Evolutionary conservation across 2,113 vertebrate species (phyloP).

Genomic region (Hassar affinis): DNA sequence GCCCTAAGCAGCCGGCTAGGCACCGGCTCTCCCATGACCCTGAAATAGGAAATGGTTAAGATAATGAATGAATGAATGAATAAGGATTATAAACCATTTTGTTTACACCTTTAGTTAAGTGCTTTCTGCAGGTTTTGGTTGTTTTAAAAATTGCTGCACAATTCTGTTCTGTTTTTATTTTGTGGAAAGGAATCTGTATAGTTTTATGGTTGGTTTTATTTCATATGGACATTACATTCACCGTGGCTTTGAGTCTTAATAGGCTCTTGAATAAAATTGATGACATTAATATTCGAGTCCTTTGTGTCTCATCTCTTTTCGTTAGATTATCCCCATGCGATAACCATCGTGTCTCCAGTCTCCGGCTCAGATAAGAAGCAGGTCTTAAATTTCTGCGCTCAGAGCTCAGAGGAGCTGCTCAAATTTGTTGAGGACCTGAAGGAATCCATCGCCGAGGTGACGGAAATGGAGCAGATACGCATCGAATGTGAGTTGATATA

Average conservation of each 20-base stretch:
- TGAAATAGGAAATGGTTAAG: no score
- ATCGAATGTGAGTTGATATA: slow-evolving; percentile 86
- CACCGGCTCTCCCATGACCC: no score
- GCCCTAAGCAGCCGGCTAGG: no score
- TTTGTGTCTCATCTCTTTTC: not conserved
- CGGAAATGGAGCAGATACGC: slow-evolving; percentile 96
- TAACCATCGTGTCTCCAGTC: slow-evolving; percentile 90
- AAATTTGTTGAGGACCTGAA: slow-evolving; percentile 98
- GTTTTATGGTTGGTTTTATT: not conserved
- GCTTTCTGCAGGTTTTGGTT: not conserved
- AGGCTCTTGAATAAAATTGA: not conserved
- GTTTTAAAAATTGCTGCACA: not conserved
- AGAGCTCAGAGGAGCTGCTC: slow-evolving; percentile 92
- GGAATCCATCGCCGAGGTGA: slow-evolving; percentile 95
- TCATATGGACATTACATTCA: not conserved
- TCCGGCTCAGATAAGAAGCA: slow-evolving; percentile 94
- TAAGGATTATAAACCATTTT: not conserved
- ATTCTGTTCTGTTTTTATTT: not conserved
- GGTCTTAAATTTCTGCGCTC: slow-evolving; percentile 91
- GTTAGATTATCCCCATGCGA: slow-evolving; percentile 95
- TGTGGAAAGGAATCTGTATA: not conserved
- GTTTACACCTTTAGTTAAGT: not conserved
- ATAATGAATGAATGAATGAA: no score
- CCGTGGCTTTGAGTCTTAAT: not conserved
- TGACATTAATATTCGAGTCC: not conserved